phyloP scores from a whole-genome alignment of 2,888 invertebrate species.

The Drosophila testacea region DNA sequence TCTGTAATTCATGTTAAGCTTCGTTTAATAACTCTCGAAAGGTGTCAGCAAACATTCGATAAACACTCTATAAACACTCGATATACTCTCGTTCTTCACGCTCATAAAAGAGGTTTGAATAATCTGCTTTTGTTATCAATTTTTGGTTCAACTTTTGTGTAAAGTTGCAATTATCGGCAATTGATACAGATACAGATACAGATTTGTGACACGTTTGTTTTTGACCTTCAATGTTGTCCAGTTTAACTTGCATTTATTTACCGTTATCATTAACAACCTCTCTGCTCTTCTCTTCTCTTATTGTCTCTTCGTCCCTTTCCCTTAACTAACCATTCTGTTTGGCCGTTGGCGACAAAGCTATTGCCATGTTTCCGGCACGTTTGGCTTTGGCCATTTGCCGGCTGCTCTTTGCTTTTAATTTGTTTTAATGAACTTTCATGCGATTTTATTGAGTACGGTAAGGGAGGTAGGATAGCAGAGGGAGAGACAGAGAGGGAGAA shows the following conservation, averaged over 20 bases:
- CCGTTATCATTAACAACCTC: slow-evolving; percentile 13
- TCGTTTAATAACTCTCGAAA: neutral
- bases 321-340: neutral
- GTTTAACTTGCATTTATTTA: slow-evolving; percentile 8
- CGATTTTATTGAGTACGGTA: slow-evolving; percentile 58
- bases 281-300: neutral
- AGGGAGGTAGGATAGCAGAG: neutral
- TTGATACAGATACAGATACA: neutral
- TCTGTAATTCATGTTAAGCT: neutral
- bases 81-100: too few relatives aligned
- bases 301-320: too few relatives aligned
- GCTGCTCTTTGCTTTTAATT: slow-evolving; percentile 72
- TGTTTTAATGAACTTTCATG: slow-evolving; percentile 78
- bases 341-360: slow-evolving; percentile 33
- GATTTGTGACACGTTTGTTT: slow-evolving; percentile 9
- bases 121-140: neutral
- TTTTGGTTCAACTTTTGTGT: neutral
- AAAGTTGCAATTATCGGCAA: slow-evolving; percentile 10
- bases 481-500: neutral
- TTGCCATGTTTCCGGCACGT: slow-evolving; percentile 65
- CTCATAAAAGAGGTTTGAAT: neutral
- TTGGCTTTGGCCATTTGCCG: slow-evolving; percentile 57
- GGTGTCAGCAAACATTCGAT: neutral
- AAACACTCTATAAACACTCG: slow-evolving; percentile 1
- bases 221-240: slow-evolving; percentile 14